Evolutionary conservation across 2,797 vertebrate genomes (phyloP), one percentile per base, ranked within the genome.

Genomic region (Amphiprion clarkii): DNA sequence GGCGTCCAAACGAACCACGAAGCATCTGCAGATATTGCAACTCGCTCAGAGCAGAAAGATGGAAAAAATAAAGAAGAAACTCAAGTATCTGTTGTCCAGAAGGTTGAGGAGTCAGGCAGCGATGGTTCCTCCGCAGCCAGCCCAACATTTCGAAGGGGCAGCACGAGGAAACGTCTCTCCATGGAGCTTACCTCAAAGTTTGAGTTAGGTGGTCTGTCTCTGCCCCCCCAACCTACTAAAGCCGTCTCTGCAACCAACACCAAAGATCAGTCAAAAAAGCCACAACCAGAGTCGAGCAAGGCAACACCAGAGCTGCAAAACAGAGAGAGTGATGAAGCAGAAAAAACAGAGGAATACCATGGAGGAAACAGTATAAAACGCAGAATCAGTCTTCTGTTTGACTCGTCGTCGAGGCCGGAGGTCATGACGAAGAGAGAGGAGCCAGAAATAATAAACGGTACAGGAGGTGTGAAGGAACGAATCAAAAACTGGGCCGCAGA

Each of bases 151-250:
- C 1, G 6, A 0, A 87, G 90, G 92, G 65, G 94, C 1, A 88
- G 88, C 46, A 33, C 51, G 67, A 95, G 96, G 23, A 93, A 96
- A 62, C 96, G 96, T 3, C 86, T 98, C 67, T 94, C 97, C 10
- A 44, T 88, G 79, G 90, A 96, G 67, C 94, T 98, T 76, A 97
- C 96, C 0, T 95, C 96, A 0, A 95, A 78, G 16, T 99, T 97
- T 56, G 95, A 97, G 91, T 90, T 81, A 17, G 91, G 59, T 11
- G 93, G 94, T 21, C 54, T 55, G 2, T 46, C 89, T 46, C 64
- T 79, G 23, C 87, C 81, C 78, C 92, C 79, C 64, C 78, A 71
- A 46, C 74, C 67, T 49, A 19, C 29, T 1, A 25, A 10, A 19
- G 27, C 42, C 4, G 12, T 31, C 19, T n/a, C 90, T 78, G 86